Evolutionary conservation across 2,888 invertebrate species (phyloP), one percentile per base, ranked within the genome.

Genomic region (Habroteleia sp.): DNA sequence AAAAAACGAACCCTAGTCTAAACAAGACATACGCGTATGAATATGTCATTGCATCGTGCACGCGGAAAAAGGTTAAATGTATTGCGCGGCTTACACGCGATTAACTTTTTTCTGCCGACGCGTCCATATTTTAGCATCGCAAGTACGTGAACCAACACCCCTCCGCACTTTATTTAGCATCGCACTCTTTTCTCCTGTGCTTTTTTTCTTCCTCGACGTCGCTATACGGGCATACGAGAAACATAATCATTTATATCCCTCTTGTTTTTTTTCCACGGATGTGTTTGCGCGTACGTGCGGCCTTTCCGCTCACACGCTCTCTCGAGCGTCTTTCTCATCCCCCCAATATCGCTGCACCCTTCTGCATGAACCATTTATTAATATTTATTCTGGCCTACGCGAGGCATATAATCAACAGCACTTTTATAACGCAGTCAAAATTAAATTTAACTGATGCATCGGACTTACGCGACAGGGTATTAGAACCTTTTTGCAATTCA

Each of bases 271-370:
- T 50, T 48, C 6, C 48, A 13, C 48, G 65, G 65, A 52, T 52
- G 52, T 52, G 23, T 44, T 14, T 41, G 23, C 25, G 25, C 11
- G 33, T 48, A 8, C 14, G 14, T 16, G 8, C 37, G 46, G 14
- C 1, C 69, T 69, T 69, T 60, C 60, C 69, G 69, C 69, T 69
- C 69, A 60, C 69, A 69, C 69, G 69, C 69, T 69, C 68, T 35
- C 42, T 52, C 35, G 44, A 10, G 62, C 37, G 39, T 50, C 33
- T 10, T 50, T 60, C 60, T 44, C 66, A 56, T 39, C 66, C 56
- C 66, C 23, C 16, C 20, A 14, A 37, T 66, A 66, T 46, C 56
- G 37, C 33, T 48, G 58, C 56, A 58, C 50, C 50, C 69, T 48
- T 14, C 48, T 11, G 37, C 42, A 10, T 41, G 46, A 48, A 35